phyloP scores from a whole-genome alignment of 2,888 invertebrate genomes.

The Mantis religiosa region DNA sequence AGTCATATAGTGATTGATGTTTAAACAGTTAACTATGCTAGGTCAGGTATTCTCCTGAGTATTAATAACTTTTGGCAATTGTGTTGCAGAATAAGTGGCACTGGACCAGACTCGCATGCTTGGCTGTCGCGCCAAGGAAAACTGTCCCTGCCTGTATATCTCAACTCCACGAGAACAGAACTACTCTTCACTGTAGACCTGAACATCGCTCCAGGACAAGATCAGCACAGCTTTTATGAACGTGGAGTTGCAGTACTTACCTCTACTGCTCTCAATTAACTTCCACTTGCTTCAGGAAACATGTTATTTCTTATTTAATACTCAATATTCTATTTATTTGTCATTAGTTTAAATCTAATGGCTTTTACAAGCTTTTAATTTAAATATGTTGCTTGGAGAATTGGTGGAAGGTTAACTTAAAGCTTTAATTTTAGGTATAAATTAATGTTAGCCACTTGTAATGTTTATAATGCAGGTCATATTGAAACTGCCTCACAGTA shows the following conservation, averaged over 20 bases:
- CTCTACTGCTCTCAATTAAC: conserved; percentile 83
- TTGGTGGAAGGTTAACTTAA: not conserved
- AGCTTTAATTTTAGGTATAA: not conserved
- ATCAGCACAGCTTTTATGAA: conserved; percentile 95
- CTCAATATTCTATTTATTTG: not conserved
- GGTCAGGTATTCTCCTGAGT: no score
- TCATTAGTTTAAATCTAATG: not conserved
- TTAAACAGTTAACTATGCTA: no score
- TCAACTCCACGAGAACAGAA: conserved; percentile 93
- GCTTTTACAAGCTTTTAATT: not conserved
- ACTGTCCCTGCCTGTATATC: conserved; percentile 90
- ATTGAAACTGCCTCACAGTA: not conserved
- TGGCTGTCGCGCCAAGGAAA: conserved; percentile 50
- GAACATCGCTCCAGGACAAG: conserved; percentile 84
- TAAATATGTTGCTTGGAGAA: not conserved
- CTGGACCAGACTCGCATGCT: not conserved
- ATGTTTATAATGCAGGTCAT: not conserved
- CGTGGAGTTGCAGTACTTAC: conserved; percentile 95
- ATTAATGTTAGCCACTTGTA: not conserved
- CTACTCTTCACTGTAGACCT: conserved; percentile 93
- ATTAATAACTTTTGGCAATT: not conserved
- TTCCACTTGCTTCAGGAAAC: not conserved
- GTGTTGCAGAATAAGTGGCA: not conserved
- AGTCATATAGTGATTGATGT: no score
- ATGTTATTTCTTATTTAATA: not conserved